Base-by-base conservation (phyloP, 2,888 invertebrate species). In the Parnassius mnemosyne region DNA sequence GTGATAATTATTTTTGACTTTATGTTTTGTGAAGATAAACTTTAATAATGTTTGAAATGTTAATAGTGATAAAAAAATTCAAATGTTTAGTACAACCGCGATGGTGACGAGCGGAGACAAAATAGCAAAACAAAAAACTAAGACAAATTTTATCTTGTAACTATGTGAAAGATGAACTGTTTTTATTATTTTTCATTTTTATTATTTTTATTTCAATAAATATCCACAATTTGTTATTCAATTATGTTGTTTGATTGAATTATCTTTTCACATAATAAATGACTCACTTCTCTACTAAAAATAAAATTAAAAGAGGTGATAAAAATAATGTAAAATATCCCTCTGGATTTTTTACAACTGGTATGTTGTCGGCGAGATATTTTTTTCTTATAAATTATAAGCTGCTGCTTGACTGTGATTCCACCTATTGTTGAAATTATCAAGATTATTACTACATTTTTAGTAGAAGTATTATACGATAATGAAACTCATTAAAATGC, bases 171-270 rank as follows among this genome's bases (percentile, higher is more conserved):
- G 88, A 89, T 84, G 83, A 89, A 89, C 90, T 91, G 91, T 91
- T 91, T 91, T 91, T 90, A 91, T 90, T 91, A 89, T 89, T 90
- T 89, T 90, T 89, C 85, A 86, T 90, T 90, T 89, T 90, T 90
- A 89, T 88, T 90, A 90, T 90, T 91, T 89, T 91, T 90, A 90
- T 91, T 90, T 89, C 91, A 91, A 89, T 91, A 91, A 91, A 91
- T 91, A 91, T 91, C 91, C 91, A 90, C 80, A 87, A 91, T 91
- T 91, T 91, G 91, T 91, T 91, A 91, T 90, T 85, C 78, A 85
- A 69, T 60, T 65, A 49, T 72, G 74, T 79, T 78, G 83, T 89
- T 90, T 88, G 63, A 80, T 83, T 89, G 81, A 25, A 11, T 41
- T 10, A 12, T 10, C 50, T 1, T n/a, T 41, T 3, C 10, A 52